Conservation (phyloP, 35 echinoderm and acorn worm genomes). For the Heliocidaris erythrogramma region DNA sequence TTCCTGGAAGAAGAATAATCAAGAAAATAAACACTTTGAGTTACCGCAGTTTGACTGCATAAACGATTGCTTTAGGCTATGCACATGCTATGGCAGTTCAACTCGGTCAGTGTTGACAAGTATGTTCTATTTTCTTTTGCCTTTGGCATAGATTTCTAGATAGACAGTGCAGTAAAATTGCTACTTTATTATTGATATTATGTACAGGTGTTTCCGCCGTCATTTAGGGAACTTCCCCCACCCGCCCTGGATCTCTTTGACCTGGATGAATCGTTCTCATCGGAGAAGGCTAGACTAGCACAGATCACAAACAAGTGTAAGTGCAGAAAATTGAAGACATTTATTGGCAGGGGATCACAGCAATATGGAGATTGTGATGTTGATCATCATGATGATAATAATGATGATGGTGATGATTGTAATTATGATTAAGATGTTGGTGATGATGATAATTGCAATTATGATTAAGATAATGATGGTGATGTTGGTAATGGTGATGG, state of each 20-base stretch:
- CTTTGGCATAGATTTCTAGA: not conserved
- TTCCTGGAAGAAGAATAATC: not conserved
- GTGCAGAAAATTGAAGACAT: not conserved
- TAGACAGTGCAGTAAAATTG: not conserved
- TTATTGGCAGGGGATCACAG: not conserved
- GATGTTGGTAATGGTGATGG: too few relatives aligned
- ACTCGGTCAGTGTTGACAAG: not conserved
- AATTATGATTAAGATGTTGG: too few relatives aligned
- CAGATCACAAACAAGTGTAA: slow-evolving; percentile 99
- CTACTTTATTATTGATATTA: slow-evolving; percentile 11
- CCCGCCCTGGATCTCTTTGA: slow-evolving; percentile 93
- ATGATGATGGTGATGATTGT: too few relatives aligned
- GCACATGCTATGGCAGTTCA: not conserved
- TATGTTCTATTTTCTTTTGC: not conserved
- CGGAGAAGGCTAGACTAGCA: slow-evolving; percentile 88
- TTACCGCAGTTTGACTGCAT: not conserved
- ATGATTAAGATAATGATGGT: too few relatives aligned
- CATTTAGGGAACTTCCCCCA: slow-evolving; percentile 83
- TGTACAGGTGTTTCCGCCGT: slow-evolving; percentile 91
- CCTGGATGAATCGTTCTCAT: slow-evolving; percentile 95
- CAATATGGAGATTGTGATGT: not conserved
- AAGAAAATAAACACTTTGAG: not conserved
- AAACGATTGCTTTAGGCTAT: not conserved
- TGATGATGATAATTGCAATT: too few relatives aligned
- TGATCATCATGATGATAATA: too few relatives aligned